A percentile compares a stretch with the other conserved stretches of the same genome.
Conservation (phyloP, 2,888 invertebrate species). For the Sphaerophoria taeniata region DNA sequence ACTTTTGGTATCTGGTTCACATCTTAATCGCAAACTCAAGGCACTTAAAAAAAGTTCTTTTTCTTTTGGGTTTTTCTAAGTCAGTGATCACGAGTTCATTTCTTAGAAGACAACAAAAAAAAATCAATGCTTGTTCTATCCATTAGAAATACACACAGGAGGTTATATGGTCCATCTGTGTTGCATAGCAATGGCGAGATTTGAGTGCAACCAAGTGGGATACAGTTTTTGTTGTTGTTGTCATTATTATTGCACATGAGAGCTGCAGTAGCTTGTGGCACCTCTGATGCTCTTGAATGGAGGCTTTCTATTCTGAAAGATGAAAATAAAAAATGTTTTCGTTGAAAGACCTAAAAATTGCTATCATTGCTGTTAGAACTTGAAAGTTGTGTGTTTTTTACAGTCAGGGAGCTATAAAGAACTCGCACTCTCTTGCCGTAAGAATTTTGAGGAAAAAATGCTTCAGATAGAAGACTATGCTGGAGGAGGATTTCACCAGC, state of each 20-base stretch:
- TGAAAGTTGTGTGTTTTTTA: constrained; percentile 47
- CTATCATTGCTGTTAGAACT: constrained; percentile 72
- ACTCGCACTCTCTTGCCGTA: background rate
- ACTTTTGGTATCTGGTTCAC: constrained; percentile 73
- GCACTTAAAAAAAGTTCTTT: constrained; percentile 16
- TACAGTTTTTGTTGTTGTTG: constrained; percentile 15
- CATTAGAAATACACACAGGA: constrained; percentile 11
- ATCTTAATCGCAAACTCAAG: constrained; percentile 67
- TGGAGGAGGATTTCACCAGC: no score
- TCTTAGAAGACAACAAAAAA: constrained; percentile 23
- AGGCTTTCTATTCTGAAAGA: constrained; percentile 61
- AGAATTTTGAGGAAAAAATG: background rate
- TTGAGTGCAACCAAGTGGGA: constrained; percentile 3
- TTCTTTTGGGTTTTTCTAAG: constrained; percentile 33
- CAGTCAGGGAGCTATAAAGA: background rate
- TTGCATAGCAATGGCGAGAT: constrained; percentile 12
- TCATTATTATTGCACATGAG: constrained; percentile 20
- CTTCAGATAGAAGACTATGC: no score
- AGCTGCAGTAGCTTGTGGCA: constrained; percentile 13
- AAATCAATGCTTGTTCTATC: constrained; percentile 33
- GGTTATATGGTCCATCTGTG: background rate
- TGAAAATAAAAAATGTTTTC: constrained; percentile 26
- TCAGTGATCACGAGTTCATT: constrained; percentile 64
- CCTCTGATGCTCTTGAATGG: background rate
- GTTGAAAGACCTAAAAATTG: constrained; percentile 69